These are phyloP conservation scores for Excalfactoria chinensis DNA, from an alignment of 2,113 vertebrate species.

Conservation along the genomic window DNA sequence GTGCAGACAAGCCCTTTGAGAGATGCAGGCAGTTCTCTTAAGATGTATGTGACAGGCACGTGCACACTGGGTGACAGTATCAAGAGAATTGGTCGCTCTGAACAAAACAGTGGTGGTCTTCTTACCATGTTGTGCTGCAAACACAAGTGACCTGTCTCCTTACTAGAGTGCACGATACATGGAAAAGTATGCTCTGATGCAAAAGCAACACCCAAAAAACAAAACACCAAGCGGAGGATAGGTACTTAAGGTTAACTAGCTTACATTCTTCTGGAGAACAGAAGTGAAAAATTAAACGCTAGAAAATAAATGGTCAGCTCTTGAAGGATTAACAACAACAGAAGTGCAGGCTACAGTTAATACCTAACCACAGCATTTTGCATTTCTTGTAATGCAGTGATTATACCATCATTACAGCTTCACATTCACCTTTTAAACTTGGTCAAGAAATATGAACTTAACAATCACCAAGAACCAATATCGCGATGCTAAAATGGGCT, in stretches of 20 bases:
- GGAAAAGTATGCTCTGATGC: neutral
- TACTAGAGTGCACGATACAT: neutral
- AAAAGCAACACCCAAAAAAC: neutral
- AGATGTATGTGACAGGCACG: neutral
- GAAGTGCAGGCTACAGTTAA: slow-evolving; percentile 32
- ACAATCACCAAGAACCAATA: neutral
- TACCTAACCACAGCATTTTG: slow-evolving; percentile 4
- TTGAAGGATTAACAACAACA: slow-evolving; percentile 18
- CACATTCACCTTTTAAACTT: neutral
- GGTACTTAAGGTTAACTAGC: slow-evolving; percentile 27
- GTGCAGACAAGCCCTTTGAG: fast-evolving
- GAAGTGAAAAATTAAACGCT: slow-evolving; percentile 72
- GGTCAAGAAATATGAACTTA: neutral
- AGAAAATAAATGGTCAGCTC: slow-evolving; percentile 57
- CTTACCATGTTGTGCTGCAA: neutral
- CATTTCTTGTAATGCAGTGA: neutral
- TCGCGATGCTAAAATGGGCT: neutral
- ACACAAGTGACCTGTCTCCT: neutral
- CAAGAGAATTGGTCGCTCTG: neutral
- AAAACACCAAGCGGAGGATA: neutral
- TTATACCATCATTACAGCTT: neutral
- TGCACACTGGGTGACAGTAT: fast-evolving
- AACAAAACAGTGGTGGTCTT: neutral
- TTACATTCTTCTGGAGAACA: slow-evolving; percentile 56
- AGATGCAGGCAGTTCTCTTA: neutral